Evolutionary conservation across 92 coral and sea anemone genomes (phyloP).

Genomic region (Epizoanthus illoricatus): DNA sequence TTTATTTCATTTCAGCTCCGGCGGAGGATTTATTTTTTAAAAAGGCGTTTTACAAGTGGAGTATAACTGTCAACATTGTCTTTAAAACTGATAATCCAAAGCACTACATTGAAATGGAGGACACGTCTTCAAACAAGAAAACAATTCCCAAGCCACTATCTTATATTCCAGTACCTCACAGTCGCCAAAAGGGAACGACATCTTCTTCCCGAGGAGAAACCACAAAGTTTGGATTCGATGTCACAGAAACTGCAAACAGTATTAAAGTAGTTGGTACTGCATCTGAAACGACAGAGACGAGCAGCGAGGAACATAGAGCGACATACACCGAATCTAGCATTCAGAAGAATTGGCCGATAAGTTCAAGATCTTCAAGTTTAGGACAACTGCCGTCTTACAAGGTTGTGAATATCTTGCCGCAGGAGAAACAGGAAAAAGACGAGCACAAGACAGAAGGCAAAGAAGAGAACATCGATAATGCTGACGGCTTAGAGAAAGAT

Average conservation of each 20-base stretch:
- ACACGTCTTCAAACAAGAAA: not conserved
- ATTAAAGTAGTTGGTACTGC: not conserved
- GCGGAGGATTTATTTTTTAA: no score
- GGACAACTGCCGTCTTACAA: conserved; percentile 21
- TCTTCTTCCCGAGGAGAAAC: conserved; percentile 23
- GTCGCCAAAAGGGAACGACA: conserved; percentile 28
- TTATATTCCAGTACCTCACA: conserved; percentile 25
- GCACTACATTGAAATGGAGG: not conserved
- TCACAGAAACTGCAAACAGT: not conserved
- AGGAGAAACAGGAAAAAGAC: not conserved
- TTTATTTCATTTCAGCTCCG: not conserved
- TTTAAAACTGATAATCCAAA: not conserved
- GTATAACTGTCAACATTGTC: not conserved
- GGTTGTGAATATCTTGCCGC: conserved; percentile 11
- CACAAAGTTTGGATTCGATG: conserved; percentile 22
- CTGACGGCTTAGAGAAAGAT: not conserved
- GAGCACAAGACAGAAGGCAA: not conserved
- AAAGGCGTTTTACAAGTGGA: not conserved
- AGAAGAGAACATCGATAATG: not conserved
- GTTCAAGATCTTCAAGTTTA: conserved; percentile 14
- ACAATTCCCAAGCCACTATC: conserved; percentile 17
- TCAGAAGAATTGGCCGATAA: not conserved
- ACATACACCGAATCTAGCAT: not conserved
- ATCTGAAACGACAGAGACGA: conserved; percentile 3
- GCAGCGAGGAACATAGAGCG: not conserved